Conservation (phyloP, 2,888 invertebrate species). For the Allolobophora icterica region DNA sequence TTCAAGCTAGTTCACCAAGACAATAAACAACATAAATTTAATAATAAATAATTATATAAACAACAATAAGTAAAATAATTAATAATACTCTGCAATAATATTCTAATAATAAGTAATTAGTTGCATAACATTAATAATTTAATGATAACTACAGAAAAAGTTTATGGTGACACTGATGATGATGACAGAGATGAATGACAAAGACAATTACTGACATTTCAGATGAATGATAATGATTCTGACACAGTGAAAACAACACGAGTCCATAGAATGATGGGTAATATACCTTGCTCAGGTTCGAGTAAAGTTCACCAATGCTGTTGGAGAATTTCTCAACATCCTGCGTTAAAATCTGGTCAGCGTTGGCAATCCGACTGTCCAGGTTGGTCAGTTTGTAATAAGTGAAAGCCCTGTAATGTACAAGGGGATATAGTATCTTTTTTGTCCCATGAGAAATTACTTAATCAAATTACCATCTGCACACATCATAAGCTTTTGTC, state of each 20-base stretch:
- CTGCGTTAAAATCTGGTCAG: constrained; percentile 91
- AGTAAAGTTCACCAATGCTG: constrained; percentile 91
- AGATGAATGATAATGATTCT: background rate
- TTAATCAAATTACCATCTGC: too few relatives aligned
- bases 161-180: too few relatives aligned
- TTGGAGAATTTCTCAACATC: constrained; percentile 98
- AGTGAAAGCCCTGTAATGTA: constrained; percentile 79
- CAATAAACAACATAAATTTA: too few relatives aligned
- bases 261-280: background rate
- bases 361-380: constrained; percentile 92
- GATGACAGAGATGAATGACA: background rate
- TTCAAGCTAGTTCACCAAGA: too few relatives aligned
- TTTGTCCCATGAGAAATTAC: too few relatives aligned
- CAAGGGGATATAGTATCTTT: constrained; percentile 35
- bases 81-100: too few relatives aligned
- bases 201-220: background rate
- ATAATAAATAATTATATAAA: too few relatives aligned
- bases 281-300: constrained; percentile 84
- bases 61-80: too few relatives aligned
- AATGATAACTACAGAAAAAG: too few relatives aligned
- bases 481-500: too few relatives aligned
- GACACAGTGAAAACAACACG: background rate
- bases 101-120: too few relatives aligned
- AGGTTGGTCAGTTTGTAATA: constrained; percentile 95
- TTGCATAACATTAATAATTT: too few relatives aligned